A percentile compares a stretch with the other conserved stretches of the same genome.
phyloP scores from a whole-genome alignment of 2,797 vertebrate genomes.

The Coregonus suidteri region DNA sequence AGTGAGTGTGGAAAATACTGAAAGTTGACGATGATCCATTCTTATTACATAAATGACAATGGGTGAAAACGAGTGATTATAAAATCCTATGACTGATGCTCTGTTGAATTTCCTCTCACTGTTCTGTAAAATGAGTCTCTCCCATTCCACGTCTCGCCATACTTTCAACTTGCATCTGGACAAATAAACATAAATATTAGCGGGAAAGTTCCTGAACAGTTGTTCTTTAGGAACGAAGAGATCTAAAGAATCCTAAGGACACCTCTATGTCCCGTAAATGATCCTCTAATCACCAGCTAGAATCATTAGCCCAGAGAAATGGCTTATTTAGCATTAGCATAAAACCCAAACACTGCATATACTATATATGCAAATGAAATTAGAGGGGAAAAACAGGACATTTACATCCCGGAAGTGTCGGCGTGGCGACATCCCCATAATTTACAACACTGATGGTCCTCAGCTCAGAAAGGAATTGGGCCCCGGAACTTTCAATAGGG shows the following conservation, averaged over 20 bases:
- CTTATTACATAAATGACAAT: neutral
- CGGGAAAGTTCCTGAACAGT: constrained; percentile 56
- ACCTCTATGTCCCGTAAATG: constrained; percentile 55
- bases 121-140: neutral
- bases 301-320: constrained; percentile 23
- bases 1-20: neutral
- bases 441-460: constrained; percentile 65
- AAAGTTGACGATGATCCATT: neutral
- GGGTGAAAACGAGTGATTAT: neutral
- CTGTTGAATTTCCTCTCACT: neutral
- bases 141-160: neutral
- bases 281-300: constrained; percentile 60
- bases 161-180: constrained; percentile 10
- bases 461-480: constrained; percentile 57
- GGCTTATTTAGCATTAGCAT: constrained; percentile 67
- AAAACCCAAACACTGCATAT: constrained; percentile 55
- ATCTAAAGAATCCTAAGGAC: constrained; percentile 66
- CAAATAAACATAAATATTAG: constrained; percentile 63
- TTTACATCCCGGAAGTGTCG: constrained; percentile 20
- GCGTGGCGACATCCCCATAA: constrained; percentile 48
- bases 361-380: constrained; percentile 62
- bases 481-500: constrained; percentile 60
- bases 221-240: constrained; percentile 52
- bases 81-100: neutral
- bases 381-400: constrained; percentile 51